Percentiles rank a stretch among this genome's conserved stretches.
phyloP scores from a whole-genome alignment of 2,797 vertebrate species.

The Neosilurus hyrtlii region DNA sequence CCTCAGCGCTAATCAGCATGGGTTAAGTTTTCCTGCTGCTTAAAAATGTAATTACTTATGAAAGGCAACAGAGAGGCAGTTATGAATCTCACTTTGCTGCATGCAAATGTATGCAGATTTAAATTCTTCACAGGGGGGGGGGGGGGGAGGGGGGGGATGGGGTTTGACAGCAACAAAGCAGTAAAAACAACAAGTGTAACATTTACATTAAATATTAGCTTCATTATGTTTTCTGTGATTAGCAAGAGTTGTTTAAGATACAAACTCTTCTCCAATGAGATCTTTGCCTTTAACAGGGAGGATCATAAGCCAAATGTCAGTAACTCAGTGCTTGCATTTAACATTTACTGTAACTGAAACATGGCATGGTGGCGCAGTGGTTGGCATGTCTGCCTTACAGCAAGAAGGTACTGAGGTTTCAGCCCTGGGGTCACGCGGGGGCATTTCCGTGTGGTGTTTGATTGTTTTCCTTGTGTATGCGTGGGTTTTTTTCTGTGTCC shows the following conservation, averaged over 20 bases:
- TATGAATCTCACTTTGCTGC: conserved; percentile 50
- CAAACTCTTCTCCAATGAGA: too few relatives aligned
- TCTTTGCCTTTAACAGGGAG: neutral
- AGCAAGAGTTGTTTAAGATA: neutral
- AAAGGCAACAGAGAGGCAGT: conserved; percentile 45
- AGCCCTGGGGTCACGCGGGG: too few relatives aligned
- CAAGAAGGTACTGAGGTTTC: too few relatives aligned
- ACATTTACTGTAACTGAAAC: neutral
- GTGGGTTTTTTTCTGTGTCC: too few relatives aligned
- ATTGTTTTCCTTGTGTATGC: too few relatives aligned
- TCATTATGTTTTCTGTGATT: neutral
- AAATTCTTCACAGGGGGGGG: neutral
- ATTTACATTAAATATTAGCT: neutral
- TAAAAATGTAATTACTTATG: conserved; percentile 50
- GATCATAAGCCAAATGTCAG: neutral
- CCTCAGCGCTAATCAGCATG: conserved; percentile 29
- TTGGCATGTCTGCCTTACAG: too few relatives aligned
- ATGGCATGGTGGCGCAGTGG: too few relatives aligned
- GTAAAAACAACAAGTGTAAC: neutral
- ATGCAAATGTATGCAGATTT: conserved; percentile 15
- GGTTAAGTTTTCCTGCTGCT: conserved; percentile 41
- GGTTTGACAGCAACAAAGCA: neutral
- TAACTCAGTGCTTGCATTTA: neutral
- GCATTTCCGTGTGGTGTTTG: too few relatives aligned
- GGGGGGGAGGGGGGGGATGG: neutral